Base-by-base conservation (phyloP, 1,140 invertebrate species). In the Drosophila malerkotliana region DNA sequence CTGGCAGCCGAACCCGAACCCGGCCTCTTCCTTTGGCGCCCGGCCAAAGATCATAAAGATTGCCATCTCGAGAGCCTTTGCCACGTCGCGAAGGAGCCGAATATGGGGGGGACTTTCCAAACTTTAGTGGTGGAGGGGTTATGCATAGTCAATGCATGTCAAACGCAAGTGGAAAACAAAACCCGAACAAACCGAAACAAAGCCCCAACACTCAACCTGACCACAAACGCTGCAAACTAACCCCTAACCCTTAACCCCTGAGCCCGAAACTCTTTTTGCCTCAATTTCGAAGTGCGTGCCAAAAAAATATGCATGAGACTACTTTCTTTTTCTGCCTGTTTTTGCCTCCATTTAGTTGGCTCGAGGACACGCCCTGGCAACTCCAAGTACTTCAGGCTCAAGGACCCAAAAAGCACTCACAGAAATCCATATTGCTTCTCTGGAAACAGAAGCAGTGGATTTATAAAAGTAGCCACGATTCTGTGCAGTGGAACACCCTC, bases 91-190 rank as follows among this genome's bases (percentile, higher is more conserved):
- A 49, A 61, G 62, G 61, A 57, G 71, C 57, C 57, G 24, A 53
- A 24, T 24, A 21, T 14, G 7, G 9, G 14, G 14, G 9, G 48
- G 49, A 7, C 18, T 21, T 21, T 10, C 3, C 12, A 4, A 12
- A 4, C 34, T 37, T 28, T 28, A 28, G 26, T 4, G 34, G 21
- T 18, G 52, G 14, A 21, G 57, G 30, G 24, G 26, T 72, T 75
- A 82, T 83, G 79, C 79, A 79, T 76, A 84, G 81, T 80, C 82
- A 77, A 84, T 84, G 81, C 81, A 84, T 84, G 81, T 84, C 82
- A 84, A 84, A 84, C 80, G 80, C 81, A 80, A 84, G 59, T 79
- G 62, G 30, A 80, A 85, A 85, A 68, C 62, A 61, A 72, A 72
- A 55, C 45, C 78, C 64, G 60, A 81, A 81, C 74, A 78, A 83